Evolutionary conservation across 2,888 invertebrate species (phyloP), one percentile per base, ranked within the genome.

Genomic region (Drosophila conformis): DNA sequence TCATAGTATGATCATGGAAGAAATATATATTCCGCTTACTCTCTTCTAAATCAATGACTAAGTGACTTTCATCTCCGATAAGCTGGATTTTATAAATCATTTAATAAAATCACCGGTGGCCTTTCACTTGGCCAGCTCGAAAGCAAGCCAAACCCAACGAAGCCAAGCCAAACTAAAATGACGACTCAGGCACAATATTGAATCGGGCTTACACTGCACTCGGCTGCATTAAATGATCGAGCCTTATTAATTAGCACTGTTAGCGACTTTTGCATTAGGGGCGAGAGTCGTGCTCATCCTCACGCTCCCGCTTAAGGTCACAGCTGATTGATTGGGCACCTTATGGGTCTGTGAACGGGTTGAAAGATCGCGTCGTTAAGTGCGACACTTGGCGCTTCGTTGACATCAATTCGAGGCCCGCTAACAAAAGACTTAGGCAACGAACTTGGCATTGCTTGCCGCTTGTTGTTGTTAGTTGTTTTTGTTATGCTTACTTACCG

Each of bases 391-490:
- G 42, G 58, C 33, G 73, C 36, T 67, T 59, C 61, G 69, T 73
- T 75, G 79, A 78, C 79, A 78, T 71, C 42, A 78, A 69, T 80
- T 78, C 53, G 54, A 54, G 46, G 69, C 62, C 40, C 49, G 59
- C 59, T 42, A 73, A 78, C 80, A 73, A 78, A 76, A 76, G 76
- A 73, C 82, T 83, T 76, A 58, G 46, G 81, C 81, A 83, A 80
- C 83, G 78, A 82, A 77, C 82, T 84, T 80, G 80, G 80, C 82
- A 76, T 81, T 81, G 80, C 67, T 58, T 27, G 52, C 49, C 66
- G 56, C 40, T 61, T 57, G 38, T 7, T 49, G 51, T 29, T 38
- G 40, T 40, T 36, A 64, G 46, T 15, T 48, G 29, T 51, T 62
- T 38, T 36, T 57, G 51, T 57, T 60, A 51, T 75, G 76, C 53